These are phyloP conservation scores for Pycnomerus fuliginosus DNA, from an alignment of 2,888 invertebrate genomes.

Conservation along the genomic window DNA sequence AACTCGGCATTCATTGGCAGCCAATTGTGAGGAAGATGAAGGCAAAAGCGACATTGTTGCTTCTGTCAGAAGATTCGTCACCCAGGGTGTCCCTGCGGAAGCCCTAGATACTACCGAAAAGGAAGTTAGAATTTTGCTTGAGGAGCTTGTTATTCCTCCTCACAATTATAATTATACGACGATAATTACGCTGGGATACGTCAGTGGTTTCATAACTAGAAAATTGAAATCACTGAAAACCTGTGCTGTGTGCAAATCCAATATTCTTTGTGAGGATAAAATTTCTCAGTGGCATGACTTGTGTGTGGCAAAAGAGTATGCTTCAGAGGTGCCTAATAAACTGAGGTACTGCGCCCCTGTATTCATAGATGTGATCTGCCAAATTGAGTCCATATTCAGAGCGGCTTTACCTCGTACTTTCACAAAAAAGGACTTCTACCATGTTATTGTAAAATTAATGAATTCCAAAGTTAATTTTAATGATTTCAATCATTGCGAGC, in stretches of 20 bases:
- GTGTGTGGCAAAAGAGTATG: constrained; percentile 1
- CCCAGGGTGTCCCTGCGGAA: constrained; percentile 6
- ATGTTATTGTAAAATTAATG: no score
- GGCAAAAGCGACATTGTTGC: constrained; percentile 1
- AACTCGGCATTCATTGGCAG: constrained; percentile 7
- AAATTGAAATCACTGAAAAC: constrained; percentile 1
- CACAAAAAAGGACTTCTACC: no score
- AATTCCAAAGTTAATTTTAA: no score
- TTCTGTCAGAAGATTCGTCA: constrained; percentile 7
- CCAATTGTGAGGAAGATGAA: constrained; percentile 12
- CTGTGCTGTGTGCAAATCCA: not conserved
- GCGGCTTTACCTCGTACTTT: no score
- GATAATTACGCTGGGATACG: constrained; percentile 2
- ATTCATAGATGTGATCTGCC: not conserved
- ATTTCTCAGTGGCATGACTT: constrained; percentile 1
- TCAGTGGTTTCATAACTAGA: constrained; percentile 3
- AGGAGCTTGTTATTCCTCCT: constrained; percentile 3
- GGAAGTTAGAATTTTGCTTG: not conserved
- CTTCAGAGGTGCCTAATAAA: constrained; percentile 1
- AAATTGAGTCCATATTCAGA: no score
- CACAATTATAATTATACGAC: not conserved
- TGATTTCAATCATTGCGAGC: no score
- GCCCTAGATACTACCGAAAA: no score
- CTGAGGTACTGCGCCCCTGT: constrained; percentile 3
- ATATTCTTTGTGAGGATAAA: not conserved